Conservation (phyloP, 2,888 invertebrate genomes). For the Ectemnius continuus region DNA sequence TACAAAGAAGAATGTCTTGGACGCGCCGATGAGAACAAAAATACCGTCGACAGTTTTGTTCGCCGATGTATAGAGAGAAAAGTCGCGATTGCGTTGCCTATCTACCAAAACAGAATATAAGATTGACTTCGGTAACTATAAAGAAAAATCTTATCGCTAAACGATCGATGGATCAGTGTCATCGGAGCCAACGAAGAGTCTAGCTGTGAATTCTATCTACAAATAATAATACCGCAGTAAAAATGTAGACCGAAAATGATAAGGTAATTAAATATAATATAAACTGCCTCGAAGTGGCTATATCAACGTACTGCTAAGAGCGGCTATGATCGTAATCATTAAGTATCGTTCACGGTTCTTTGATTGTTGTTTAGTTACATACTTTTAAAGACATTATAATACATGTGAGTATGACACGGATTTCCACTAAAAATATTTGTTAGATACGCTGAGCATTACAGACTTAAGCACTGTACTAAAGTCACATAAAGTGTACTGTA, state of each 20-base stretch:
- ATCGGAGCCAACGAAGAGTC: slow-evolving; percentile 27
- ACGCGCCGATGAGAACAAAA: slow-evolving; percentile 1
- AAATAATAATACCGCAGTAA: slow-evolving; percentile 72
- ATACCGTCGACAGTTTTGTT: background rate
- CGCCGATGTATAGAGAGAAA: slow-evolving; percentile 1
- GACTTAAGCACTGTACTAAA: slow-evolving; percentile 69
- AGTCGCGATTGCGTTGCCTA: slow-evolving; percentile 43
- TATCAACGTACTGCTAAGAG: slow-evolving; percentile 68
- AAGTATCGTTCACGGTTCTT: slow-evolving; percentile 72
- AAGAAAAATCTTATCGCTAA: slow-evolving; percentile 53
- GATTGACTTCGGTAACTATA: slow-evolving; percentile 62
- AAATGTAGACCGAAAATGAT: slow-evolving; percentile 53
- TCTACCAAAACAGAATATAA: slow-evolving; percentile 34
- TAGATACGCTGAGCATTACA: slow-evolving; percentile 75
- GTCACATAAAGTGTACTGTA: slow-evolving; percentile 71
- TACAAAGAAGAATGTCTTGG: background rate
- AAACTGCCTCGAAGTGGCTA: slow-evolving; percentile 72
- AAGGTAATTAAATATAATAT: slow-evolving; percentile 69
- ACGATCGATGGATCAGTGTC: slow-evolving; percentile 29
- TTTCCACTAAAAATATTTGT: slow-evolving; percentile 74
- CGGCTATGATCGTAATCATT: slow-evolving; percentile 68
- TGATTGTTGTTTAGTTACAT: slow-evolving; percentile 72
- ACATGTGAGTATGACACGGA: slow-evolving; percentile 76
- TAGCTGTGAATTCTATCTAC: slow-evolving; percentile 64
- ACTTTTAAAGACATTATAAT: slow-evolving; percentile 70